Base-by-base conservation (phyloP, 2,888 invertebrate species). In the Dasysyrphus tricinctus region DNA sequence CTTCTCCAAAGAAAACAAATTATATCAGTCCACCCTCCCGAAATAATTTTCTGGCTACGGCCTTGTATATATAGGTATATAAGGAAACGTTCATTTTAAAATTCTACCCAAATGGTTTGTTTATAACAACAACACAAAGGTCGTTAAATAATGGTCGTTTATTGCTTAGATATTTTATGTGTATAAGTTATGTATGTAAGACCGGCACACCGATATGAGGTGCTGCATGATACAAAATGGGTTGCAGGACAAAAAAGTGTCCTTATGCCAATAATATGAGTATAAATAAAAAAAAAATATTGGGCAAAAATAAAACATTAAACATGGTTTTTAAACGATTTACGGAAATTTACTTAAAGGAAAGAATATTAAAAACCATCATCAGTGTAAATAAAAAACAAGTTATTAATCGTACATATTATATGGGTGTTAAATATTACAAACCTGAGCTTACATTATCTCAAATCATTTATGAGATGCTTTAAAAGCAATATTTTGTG, bases 111-210 rank as follows among this genome's bases (percentile, higher is more conserved):
- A 32, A 54, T 67, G 70, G 34, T 69, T 75, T 42, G 24, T n/a
- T 37, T 39, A n/a, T 32, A 47, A 72, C 34, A 47, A 67, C 65
- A 32, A 32, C 8, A 47, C 19, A 51, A 32, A 54, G 39, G 34
- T 59, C 80, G 67, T 84, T 61, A 84, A 84, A 72, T 39, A 37
- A 56, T 39, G 63, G 56, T 59, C 76, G 44, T 83, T 56, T 70
- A 78, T 47, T 19, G 69, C 37, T 70, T 9, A 49, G 67, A 49
- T 49, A 11, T 74, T 84, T 83, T 79, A 75, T 84, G 63, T 57
- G 7, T 49, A 11, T 57, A n/a, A n/a, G n/a, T n/a, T n/a, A n/a
- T 1, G 24, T 24, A 24, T 24, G 3, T 24, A 24, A 24, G 24
- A 24, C 24, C 3, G 24, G 2, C 24, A 24, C 24, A 24, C 24